phyloP scores from a whole-genome alignment of 2,888 invertebrate genomes.

The Frankliniella fusca region DNA sequence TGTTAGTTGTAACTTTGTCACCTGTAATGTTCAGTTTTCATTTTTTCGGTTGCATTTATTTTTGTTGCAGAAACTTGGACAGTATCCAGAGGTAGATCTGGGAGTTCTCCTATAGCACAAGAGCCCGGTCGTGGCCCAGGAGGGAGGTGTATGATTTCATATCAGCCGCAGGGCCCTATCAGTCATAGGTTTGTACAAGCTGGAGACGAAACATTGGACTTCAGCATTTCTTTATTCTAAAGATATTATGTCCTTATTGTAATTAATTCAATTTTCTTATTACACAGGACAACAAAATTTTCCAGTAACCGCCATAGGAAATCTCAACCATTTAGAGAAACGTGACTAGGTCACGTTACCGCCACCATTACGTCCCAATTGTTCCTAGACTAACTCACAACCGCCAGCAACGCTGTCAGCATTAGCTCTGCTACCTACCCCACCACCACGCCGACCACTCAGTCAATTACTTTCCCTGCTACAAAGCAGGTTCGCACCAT shows the following conservation, averaged over 20 bases:
- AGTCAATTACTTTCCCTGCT: not conserved
- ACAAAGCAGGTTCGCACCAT: not conserved
- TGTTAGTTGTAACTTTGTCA: not conserved
- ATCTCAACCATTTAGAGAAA: slow-evolving; percentile 93
- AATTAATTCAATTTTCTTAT: slow-evolving; percentile 41
- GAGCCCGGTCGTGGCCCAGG: slow-evolving; percentile 64
- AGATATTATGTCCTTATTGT: slow-evolving; percentile 28
- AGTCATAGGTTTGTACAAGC: slow-evolving; percentile 66
- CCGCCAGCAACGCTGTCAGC: slow-evolving; percentile 22
- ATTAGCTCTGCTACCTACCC: slow-evolving; percentile 10
- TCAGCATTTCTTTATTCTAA: slow-evolving; percentile 30
- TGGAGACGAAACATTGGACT: not conserved
- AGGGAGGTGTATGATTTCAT: slow-evolving; percentile 86
- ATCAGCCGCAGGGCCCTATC: slow-evolving; percentile 70
- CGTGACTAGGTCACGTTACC: slow-evolving; percentile 63
- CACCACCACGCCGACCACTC: not conserved
- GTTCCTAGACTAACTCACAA: slow-evolving; percentile 23
- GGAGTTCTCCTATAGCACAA: slow-evolving; percentile 57
- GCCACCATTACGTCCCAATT: slow-evolving; percentile 15
- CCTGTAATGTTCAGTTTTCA: not conserved
- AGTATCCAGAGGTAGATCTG: slow-evolving; percentile 87
- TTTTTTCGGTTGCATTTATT: slow-evolving; percentile 29
- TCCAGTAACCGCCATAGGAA: slow-evolving; percentile 96
- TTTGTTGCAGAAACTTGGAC: slow-evolving; percentile 81
- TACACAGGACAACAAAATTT: slow-evolving; percentile 85